These are phyloP conservation scores for Sebastes baramenuke DNA, from an alignment of 2,797 vertebrate species.

Conservation along the genomic window DNA sequence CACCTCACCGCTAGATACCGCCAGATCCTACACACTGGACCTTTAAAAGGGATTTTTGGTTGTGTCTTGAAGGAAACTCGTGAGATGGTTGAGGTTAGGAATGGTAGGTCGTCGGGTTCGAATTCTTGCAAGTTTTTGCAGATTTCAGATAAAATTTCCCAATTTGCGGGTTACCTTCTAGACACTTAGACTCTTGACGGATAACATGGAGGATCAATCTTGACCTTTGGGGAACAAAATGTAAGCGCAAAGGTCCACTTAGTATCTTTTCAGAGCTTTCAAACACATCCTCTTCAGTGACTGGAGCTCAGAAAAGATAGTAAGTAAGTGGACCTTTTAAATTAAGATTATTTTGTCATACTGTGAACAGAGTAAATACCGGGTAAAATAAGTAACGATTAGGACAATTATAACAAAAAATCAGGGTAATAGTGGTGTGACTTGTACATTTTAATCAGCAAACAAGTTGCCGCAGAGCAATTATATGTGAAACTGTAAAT, in stretches of 20 bases:
- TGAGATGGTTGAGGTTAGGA: too few relatives aligned
- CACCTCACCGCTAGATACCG: too few relatives aligned
- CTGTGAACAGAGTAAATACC: neutral
- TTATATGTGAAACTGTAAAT: neutral
- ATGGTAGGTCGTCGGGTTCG: too few relatives aligned
- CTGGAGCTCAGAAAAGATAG: neutral
- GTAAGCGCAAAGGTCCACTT: neutral
- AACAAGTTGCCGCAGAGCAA: neutral
- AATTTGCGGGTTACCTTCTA: too few relatives aligned
- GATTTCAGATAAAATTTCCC: too few relatives aligned
- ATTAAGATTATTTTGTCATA: neutral
- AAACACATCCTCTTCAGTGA: neutral
- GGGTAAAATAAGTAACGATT: neutral
- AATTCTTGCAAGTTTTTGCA: too few relatives aligned
- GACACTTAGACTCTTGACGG: neutral
- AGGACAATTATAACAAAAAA: neutral
- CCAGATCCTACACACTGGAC: too few relatives aligned
- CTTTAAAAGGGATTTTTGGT: too few relatives aligned
- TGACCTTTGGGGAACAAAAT: neutral
- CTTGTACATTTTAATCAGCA: neutral
- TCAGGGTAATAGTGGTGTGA: neutral
- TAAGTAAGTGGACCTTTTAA: neutral
- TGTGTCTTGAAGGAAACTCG: too few relatives aligned
- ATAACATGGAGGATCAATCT: neutral
- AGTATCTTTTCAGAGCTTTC: neutral